phyloP scores from a whole-genome alignment of 2,888 invertebrate genomes.

The Tryphoninae sp. region DNA sequence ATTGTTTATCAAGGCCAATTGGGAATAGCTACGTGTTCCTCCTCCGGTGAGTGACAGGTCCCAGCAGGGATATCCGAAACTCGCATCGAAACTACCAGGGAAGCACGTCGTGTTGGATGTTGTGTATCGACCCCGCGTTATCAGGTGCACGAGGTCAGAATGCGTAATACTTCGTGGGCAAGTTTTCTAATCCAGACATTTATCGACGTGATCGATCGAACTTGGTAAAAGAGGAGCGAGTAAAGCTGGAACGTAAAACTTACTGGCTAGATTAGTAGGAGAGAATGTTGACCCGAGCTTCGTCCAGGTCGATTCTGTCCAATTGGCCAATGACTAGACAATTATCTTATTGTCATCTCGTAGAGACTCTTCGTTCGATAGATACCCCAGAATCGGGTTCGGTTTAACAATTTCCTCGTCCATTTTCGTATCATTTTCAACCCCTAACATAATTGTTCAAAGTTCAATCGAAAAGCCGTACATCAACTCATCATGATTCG shows the following conservation, averaged over 20 bases:
- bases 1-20: not conserved
- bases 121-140: constrained; percentile 29
- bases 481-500: not conserved
- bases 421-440: too few species aligned
- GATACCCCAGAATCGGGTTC: too few species aligned
- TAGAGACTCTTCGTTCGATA: too few species aligned
- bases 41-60: not conserved
- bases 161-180: not conserved
- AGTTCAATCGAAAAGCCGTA: too few species aligned
- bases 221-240: constrained; percentile 7
- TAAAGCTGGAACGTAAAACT: constrained; percentile 12
- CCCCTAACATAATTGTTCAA: too few species aligned
- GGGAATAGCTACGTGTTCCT: not conserved
- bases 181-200: constrained; percentile 55
- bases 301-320: not conserved
- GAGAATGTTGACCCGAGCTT: constrained; percentile 9
- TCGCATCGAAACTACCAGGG: constrained; percentile 29
- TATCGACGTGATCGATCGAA: constrained; percentile 57
- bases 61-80: constrained; percentile 30
- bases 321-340: too few species aligned
- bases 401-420: too few species aligned
- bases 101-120: constrained; percentile 17
- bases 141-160: constrained; percentile 24
- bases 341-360: too few species aligned
- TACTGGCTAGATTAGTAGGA: not conserved